A percentile compares a stretch with the other conserved stretches of the same genome.
These are phyloP conservation scores for Embidobia sp. DNA, from an alignment of 2,888 invertebrate genomes.

Conservation along the genomic window DNA sequence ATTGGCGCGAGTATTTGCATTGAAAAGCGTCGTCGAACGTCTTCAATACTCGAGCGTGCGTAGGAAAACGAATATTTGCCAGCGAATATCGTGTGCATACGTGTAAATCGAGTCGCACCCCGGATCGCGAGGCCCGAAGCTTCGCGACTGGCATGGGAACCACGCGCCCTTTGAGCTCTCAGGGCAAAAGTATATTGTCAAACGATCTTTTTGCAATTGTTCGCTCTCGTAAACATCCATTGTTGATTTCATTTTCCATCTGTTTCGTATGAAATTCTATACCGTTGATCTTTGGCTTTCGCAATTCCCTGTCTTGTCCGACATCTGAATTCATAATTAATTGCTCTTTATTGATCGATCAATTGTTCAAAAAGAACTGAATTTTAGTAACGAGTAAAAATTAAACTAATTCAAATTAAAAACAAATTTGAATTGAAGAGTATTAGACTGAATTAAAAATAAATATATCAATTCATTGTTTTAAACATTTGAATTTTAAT, in stretches of 20 bases:
- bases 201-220: slow-evolving; percentile 50
- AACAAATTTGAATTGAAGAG: too few relatives aligned
- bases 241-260: slow-evolving; percentile 2
- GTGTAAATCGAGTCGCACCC: slow-evolving; percentile 35
- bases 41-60: slow-evolving; percentile 21
- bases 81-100: slow-evolving; percentile 27
- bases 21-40: slow-evolving; percentile 16
- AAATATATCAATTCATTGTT: too few relatives aligned
- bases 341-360: too few relatives aligned
- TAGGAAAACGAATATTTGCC: slow-evolving; percentile 33
- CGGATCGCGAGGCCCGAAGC: slow-evolving; percentile 12
- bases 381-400: too few relatives aligned
- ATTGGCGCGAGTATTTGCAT: slow-evolving; percentile 16
- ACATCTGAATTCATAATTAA: too few relatives aligned
- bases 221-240: slow-evolving; percentile 24
- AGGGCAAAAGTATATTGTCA: slow-evolving; percentile 31
- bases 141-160: slow-evolving; percentile 51
- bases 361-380: too few relatives aligned
- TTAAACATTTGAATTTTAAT: too few relatives aligned
- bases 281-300: too few relatives aligned
- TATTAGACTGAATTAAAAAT: too few relatives aligned
- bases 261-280: too few relatives aligned
- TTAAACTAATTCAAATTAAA: too few relatives aligned
- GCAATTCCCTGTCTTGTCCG: too few relatives aligned
- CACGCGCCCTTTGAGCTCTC: slow-evolving; percentile 56